These are phyloP conservation scores for Lochmaea crataegi DNA, from an alignment of 2,888 invertebrate species.

Conservation along the genomic window DNA sequence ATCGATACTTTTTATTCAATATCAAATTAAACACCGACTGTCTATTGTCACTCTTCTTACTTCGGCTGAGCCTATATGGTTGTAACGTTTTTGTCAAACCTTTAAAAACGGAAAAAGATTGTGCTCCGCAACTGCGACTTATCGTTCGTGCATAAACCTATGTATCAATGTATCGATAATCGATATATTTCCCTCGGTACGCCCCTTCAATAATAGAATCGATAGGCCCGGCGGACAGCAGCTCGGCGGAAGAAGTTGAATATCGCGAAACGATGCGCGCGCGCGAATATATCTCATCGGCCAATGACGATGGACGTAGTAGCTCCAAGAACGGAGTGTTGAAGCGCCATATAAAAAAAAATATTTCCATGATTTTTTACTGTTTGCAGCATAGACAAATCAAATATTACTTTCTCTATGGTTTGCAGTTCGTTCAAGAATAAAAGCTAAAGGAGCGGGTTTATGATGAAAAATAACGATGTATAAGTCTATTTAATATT, in stretches of 20 bases:
- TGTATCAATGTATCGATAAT: too few relatives aligned
- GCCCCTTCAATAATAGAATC: too few relatives aligned
- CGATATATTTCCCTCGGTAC: too few relatives aligned
- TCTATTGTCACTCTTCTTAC: too few relatives aligned
- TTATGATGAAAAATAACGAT: not conserved
- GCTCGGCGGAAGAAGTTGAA: too few relatives aligned
- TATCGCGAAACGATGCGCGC: too few relatives aligned
- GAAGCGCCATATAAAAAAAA: not conserved
- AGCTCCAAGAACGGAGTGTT: not conserved
- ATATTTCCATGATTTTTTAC: not conserved
- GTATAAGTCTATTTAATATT: too few relatives aligned
- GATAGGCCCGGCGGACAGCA: too few relatives aligned
- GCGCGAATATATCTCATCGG: not conserved
- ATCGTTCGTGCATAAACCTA: not conserved
- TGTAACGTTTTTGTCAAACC: not conserved
- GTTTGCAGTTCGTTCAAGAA: too few relatives aligned
- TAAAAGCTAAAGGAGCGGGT: too few relatives aligned
- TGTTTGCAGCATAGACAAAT: not conserved
- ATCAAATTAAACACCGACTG: not conserved
- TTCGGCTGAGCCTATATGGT: not conserved
- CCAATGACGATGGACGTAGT: not conserved
- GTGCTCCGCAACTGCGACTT: not conserved
- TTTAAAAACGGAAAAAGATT: not conserved
- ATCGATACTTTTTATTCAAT: not conserved
- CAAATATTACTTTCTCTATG: too few relatives aligned